A percentile compares a stretch with the other conserved stretches of the same genome.
Conservation (phyloP, 1,140 invertebrate genomes). For the Choristoneura fumiferana region DNA sequence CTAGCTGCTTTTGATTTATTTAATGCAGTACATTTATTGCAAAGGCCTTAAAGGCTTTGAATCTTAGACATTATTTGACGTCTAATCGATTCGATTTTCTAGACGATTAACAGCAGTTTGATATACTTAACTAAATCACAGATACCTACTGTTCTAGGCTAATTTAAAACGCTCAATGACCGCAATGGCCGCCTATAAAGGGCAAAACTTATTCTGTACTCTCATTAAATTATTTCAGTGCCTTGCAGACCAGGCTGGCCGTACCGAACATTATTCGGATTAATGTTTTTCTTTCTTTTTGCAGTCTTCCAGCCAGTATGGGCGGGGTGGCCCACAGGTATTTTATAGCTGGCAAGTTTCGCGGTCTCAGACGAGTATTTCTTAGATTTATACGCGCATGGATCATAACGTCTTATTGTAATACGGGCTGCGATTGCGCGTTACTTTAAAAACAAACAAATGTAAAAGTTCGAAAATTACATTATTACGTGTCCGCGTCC, state of each 20-base stretch:
- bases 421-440: constrained; percentile 25
- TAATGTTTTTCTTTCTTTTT: constrained; percentile 52
- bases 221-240: constrained; percentile 42
- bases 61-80: too few relatives aligned
- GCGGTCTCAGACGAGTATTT: constrained; percentile 23
- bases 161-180: constrained; percentile 19
- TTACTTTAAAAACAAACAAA: constrained; percentile 41
- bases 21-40: too few relatives aligned
- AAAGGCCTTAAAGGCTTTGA: too few relatives aligned
- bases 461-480: constrained; percentile 40
- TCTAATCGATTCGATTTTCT: too few relatives aligned
- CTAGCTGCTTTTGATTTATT: too few relatives aligned
- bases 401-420: constrained; percentile 22
- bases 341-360: constrained; percentile 54
- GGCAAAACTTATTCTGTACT: constrained; percentile 21
- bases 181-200: too few relatives aligned
- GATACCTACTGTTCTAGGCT: too few relatives aligned
- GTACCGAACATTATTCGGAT: constrained; percentile 57
- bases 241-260: constrained; percentile 54
- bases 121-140: too few relatives aligned
- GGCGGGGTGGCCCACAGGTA: constrained; percentile 42
- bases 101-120: too few relatives aligned
- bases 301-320: constrained; percentile 42
- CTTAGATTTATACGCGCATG: constrained; percentile 25
- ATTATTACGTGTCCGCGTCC: constrained; percentile 41